Percentiles rank a stretch among this genome's conserved stretches.
These are phyloP conservation scores for Galerucella nymphaeae DNA, from an alignment of 2,888 invertebrate species.

Conservation along the genomic window DNA sequence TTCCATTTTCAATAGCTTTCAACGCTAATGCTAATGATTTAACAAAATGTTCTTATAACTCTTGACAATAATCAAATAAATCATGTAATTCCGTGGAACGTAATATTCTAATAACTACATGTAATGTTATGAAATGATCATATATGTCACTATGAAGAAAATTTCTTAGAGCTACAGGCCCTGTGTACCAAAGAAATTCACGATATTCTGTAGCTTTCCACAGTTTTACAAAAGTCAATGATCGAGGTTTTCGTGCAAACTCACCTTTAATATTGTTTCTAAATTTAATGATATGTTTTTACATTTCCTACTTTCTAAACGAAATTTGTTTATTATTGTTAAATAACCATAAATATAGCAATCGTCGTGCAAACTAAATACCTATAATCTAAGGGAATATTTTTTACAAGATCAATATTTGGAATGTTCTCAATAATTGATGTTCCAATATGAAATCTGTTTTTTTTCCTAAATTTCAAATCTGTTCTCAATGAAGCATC, in stretches of 20 bases:
- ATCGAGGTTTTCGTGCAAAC: slow-evolving; percentile 16
- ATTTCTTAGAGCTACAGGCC: background rate
- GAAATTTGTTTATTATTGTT: background rate
- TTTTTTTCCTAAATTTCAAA: no score
- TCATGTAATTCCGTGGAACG: slow-evolving; percentile 3
- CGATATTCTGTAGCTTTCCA: slow-evolving; percentile 20
- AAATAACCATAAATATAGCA: slow-evolving; percentile 11
- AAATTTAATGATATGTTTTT: slow-evolving; percentile 14
- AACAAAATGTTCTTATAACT: slow-evolving; percentile 11
- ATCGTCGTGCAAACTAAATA: slow-evolving; percentile 14
- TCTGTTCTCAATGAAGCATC: no score
- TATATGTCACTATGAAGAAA: slow-evolving; percentile 8
- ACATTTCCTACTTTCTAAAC: slow-evolving; percentile 13
- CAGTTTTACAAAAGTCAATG: background rate
- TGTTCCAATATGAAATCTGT: slow-evolving; percentile 3
- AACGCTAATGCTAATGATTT: slow-evolving; percentile 7
- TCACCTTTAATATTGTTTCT: slow-evolving; percentile 2
- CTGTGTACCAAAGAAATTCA: slow-evolving; percentile 17
- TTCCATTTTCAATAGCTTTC: no score
- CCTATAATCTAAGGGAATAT: slow-evolving; percentile 14
- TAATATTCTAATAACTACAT: slow-evolving; percentile 19
- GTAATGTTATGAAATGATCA: slow-evolving; percentile 14
- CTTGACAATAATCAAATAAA: slow-evolving; percentile 7
- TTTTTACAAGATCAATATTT: slow-evolving; percentile 10
- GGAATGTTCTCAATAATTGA: slow-evolving; percentile 2